phyloP scores from a whole-genome alignment of 35 echinoderm and acorn worm species.

The Hemicentrotus pulcherrimus region DNA sequence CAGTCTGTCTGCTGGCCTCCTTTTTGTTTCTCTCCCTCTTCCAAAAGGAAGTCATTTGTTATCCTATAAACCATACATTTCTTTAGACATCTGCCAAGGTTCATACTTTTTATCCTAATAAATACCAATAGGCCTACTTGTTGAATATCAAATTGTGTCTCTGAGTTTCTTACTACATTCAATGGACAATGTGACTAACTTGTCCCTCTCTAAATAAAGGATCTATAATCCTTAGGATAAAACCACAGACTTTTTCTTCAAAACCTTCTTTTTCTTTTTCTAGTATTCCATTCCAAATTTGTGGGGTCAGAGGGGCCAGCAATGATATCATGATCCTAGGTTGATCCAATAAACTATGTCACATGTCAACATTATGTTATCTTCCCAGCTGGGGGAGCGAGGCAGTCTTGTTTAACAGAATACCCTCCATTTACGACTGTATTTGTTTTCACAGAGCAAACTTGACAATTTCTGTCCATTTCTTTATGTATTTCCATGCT shows the following conservation, averaged over 20 bases:
- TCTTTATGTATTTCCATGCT: not conserved
- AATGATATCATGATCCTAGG: not conserved
- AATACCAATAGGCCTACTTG: too few species aligned
- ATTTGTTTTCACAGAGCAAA: not conserved
- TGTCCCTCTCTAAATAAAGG: not conserved
- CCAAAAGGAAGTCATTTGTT: not conserved
- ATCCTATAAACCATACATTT: not conserved
- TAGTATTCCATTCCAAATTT: not conserved
- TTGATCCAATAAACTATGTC: conserved; percentile 4
- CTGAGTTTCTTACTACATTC: too few species aligned
- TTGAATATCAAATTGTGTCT: too few species aligned
- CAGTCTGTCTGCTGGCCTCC: too few species aligned
- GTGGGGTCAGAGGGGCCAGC: not conserved
- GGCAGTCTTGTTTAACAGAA: not conserved
- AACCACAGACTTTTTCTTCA: not conserved
- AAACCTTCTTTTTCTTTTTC: not conserved
- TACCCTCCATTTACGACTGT: not conserved
- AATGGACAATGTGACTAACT: not conserved
- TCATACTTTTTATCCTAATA: too few species aligned
- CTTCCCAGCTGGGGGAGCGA: not conserved
- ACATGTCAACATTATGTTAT: conserved; percentile 19
- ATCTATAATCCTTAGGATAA: not conserved
- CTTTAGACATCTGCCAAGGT: not conserved
- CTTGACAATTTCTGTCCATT: conserved; percentile 18
- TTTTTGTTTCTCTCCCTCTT: not conserved